A percentile compares a stretch with the other conserved stretches of the same genome.
Conservation (phyloP, 2,797 vertebrate species). For the Nannoperca australis region DNA sequence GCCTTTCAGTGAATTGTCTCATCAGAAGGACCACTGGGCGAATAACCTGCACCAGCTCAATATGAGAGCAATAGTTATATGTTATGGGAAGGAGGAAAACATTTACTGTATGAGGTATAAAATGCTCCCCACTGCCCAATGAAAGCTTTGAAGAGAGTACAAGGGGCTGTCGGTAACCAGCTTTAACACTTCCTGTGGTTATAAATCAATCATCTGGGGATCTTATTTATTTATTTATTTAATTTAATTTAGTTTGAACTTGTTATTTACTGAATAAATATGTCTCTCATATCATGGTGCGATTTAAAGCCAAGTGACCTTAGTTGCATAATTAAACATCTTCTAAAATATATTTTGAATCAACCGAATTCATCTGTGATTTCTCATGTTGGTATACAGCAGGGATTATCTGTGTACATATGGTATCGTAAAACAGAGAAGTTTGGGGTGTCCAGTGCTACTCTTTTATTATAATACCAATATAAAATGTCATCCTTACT, state of each 20-base stretch:
- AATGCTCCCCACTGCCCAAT: constrained; percentile 22
- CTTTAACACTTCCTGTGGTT: constrained; percentile 11
- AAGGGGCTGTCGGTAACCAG: constrained; percentile 4
- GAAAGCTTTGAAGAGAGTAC: not conserved
- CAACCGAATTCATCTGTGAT: not conserved
- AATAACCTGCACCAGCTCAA: constrained; percentile 30
- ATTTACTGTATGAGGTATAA: constrained; percentile 6
- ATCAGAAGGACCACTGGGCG: constrained; percentile 1
- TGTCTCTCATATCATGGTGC: not conserved
- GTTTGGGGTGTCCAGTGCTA: not conserved
- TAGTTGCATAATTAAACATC: not conserved
- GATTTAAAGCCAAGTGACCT: not conserved
- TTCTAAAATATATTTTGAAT: not conserved
- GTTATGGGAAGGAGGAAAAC: constrained; percentile 30
- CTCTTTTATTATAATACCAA: constrained; percentile 9
- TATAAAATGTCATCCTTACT: not conserved
- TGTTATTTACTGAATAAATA: not conserved
- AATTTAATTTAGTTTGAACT: not conserved
- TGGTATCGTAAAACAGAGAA: not conserved
- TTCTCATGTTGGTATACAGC: not conserved
- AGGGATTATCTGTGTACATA: not conserved
- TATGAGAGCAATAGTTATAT: constrained; percentile 16
- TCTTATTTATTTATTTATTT: no score
- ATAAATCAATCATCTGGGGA: constrained; percentile 41
- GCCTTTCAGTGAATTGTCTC: constrained; percentile 10